Evolutionary conservation across 2,113 vertebrate genomes (phyloP), one percentile per base, ranked within the genome.

Genomic region (Caranx ignobilis): DNA sequence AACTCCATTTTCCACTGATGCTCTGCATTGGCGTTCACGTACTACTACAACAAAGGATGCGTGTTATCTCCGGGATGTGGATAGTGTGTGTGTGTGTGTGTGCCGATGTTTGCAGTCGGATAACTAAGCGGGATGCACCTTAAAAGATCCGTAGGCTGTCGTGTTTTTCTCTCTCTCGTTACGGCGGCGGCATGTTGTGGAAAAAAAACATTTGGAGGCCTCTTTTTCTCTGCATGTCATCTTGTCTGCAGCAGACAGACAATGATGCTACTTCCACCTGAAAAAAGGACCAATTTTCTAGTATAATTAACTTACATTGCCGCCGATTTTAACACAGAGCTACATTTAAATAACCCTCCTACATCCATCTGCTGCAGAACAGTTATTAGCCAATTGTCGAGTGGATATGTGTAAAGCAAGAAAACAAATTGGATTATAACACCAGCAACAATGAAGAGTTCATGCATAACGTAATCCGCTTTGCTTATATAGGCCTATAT

Each of bases 11-110:
- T 81, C 70, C 77, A 55, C 71, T 11, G 71, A 86, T 86, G 81
- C 81, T 65, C 70, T 56, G 78, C 70, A 61, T 31, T 39, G 68
- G 71, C 74, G 68, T 68, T 66, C 79, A 15, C 66, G 67, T 81
- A 81, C 80, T 89, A 93, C 90, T 81, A 81, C 80, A 90, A 93
- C 90, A 92, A 93, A 90, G 91, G 88, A 87, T 87, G 83, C 71
- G 69, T 66, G 47, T 41, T 56, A 69, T 71, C 60, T 45, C 61
- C 71, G 66, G 75, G 76, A 77, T 84, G 82, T 80, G 56, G 52
- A 77, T 64, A 68, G 43, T 69, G 71, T 63, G 47, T 11, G 69
- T 61, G 71, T 63, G 69, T 61, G 43, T 69, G 71, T 63, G 47
- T 11, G 69, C 57, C 54, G 56, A 55, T 54, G 48, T 57, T 43